These are phyloP conservation scores for Plebejus argus DNA, from an alignment of 2,888 invertebrate species.

Conservation along the genomic window DNA sequence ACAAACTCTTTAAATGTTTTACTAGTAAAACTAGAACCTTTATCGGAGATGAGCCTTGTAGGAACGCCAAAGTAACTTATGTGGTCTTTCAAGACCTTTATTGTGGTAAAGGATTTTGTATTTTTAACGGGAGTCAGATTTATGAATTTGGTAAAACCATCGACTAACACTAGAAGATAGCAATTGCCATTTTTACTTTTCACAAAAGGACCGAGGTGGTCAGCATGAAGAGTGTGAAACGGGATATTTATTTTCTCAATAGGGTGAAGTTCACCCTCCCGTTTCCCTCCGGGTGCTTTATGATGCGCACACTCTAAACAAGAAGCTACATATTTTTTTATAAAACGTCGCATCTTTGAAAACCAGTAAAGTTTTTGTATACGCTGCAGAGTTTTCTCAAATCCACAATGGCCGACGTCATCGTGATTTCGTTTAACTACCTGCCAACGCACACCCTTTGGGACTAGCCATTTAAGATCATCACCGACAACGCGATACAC, in stretches of 20 bases:
- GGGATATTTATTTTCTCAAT: constrained; percentile 41
- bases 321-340: constrained; percentile 42
- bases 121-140: constrained; percentile 22
- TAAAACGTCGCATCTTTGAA: constrained; percentile 42
- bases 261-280: constrained; percentile 42
- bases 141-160: constrained; percentile 30
- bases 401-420: constrained; percentile 41
- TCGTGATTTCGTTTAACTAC: constrained; percentile 44
- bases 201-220: constrained; percentile 44
- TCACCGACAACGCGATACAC: constrained; percentile 40
- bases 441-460: constrained; percentile 43
- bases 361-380: constrained; percentile 45
- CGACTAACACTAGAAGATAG: constrained; percentile 41
- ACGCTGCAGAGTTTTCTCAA: constrained; percentile 41
- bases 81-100: constrained; percentile 38
- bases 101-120: constrained; percentile 34
- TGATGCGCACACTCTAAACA: constrained; percentile 44
- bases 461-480: constrained; percentile 43
- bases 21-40: constrained; percentile 41
- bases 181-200: constrained; percentile 40
- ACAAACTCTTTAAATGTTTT: constrained; percentile 38
- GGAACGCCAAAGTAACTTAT: constrained; percentile 42
- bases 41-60: constrained; percentile 42
- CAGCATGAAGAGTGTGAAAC: constrained; percentile 46
- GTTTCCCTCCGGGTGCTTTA: constrained; percentile 41